Evolutionary conservation across 1,140 invertebrate species (phyloP), one percentile per base, ranked within the genome.

Genomic region (Pseudomyrmex dendroicus): DNA sequence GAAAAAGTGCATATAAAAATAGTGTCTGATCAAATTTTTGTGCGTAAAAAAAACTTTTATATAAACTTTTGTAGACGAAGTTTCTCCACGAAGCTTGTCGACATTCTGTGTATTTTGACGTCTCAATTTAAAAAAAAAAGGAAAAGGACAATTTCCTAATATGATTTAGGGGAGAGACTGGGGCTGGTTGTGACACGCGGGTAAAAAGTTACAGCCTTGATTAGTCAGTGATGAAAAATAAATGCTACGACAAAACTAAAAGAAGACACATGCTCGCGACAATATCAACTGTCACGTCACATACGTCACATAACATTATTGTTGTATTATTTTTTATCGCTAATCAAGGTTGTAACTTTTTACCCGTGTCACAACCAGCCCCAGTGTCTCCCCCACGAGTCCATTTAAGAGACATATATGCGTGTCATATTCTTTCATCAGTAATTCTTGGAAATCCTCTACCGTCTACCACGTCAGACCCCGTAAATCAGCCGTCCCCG

Each of bases 381-480:
- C 0, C 3, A 25, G 3, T 25, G 3, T 25, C 25, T 25, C 25
- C 2, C 25, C 25, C 0, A 35, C 35, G 35, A 35, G 35, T 5
- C 5, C 25, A 76, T 61, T 82, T 62, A 46, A 57, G 12, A n/a
- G 63, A 15, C 12, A 25, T 7, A 25, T 4, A 52, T 13, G 9
- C 9, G 3, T 0, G n/a, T 4, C 0, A 35, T 61, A 17, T 10
- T 17, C 17, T 73, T 74, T 25, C 59, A 91, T 25, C 59, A 91
- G 91, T 89, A 13, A 91, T 92, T n/a, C 56, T 92, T 56, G 91
- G 86, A 22, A 89, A 56, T 77, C 89, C 91, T 35, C 52, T 92
- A 44, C 89, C 91, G 57, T 91, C 90, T 35, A 91, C 80, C n/a
- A 92, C 90, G n/a, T 74, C 86, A 64, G 83, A 89, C 8, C 89